phyloP scores from a whole-genome alignment of 2,888 invertebrate species.

The Salpingus planirostris region DNA sequence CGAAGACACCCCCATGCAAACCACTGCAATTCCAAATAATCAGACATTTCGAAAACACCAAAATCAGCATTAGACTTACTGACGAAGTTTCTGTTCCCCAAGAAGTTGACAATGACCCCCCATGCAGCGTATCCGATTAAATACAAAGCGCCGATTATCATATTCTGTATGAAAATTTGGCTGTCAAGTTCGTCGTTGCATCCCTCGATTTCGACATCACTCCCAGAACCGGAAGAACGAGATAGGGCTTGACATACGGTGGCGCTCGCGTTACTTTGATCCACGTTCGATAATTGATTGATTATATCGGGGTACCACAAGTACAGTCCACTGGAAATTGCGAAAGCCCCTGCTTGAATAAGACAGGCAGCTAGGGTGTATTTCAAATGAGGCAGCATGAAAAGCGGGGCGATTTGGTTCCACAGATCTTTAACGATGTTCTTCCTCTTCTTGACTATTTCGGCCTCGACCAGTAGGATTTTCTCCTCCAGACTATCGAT shows the following conservation, averaged over 20 bases:
- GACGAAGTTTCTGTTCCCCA: constrained; percentile 15
- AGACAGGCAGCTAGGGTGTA: constrained; percentile 19
- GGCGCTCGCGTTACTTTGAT: constrained; percentile 8
- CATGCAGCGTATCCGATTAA: constrained; percentile 11
- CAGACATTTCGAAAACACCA: neutral
- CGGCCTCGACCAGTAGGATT: constrained; percentile 3
- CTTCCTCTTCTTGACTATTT: too few relatives aligned
- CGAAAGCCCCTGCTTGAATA: constrained; percentile 24
- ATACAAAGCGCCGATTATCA: constrained; percentile 18
- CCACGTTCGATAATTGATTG: constrained; percentile 18
- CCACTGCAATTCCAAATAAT: constrained; percentile 15
- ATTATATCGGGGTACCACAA: constrained; percentile 30
- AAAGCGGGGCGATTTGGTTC: constrained; percentile 19
- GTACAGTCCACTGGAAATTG: constrained; percentile 23
- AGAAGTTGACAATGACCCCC: constrained; percentile 11
- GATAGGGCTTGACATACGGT: constrained; percentile 24
- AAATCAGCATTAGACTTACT: constrained; percentile 11
- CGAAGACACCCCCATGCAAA: constrained; percentile 15
- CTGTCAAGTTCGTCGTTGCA: constrained; percentile 9
- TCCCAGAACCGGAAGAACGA: constrained; percentile 3
- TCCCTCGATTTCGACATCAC: constrained; percentile 1
- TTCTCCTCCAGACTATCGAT: constrained; percentile 16
- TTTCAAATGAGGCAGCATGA: constrained; percentile 17
- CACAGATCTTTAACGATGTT: constrained; percentile 13
- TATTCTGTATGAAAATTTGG: constrained; percentile 18